Evolutionary conservation across 2,888 invertebrate genomes (phyloP).

Genomic region (Phyllotreta cruciferae): DNA sequence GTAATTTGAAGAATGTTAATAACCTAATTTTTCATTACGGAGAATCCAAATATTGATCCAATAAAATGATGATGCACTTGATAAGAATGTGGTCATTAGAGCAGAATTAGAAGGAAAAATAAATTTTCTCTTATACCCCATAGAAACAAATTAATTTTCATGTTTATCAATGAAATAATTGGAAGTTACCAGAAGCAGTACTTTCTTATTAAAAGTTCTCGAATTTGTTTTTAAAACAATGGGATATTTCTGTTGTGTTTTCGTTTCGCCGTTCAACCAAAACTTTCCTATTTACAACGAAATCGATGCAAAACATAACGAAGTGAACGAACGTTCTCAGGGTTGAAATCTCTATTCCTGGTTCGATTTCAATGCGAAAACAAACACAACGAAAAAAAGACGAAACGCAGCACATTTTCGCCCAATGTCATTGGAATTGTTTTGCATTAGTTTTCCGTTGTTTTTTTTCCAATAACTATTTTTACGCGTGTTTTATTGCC

Average conservation of each 20-base stretch:
- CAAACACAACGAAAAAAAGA: conserved; percentile 6
- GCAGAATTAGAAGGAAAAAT: too few species aligned
- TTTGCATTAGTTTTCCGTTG: conserved; percentile 7
- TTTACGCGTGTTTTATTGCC: not conserved
- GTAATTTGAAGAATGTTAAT: too few species aligned
- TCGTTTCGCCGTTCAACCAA: not conserved
- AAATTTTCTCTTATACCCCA: too few species aligned
- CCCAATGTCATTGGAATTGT: conserved; percentile 2
- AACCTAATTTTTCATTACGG: too few species aligned
- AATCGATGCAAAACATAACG: not conserved
- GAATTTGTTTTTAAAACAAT: conserved; percentile 2
- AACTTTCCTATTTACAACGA: conserved; percentile 9
- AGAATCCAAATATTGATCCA: too few species aligned
- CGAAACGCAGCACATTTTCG: conserved; percentile 9
- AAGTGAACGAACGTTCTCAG: conserved; percentile 15
- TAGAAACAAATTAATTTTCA: too few species aligned
- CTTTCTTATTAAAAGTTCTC: not conserved
- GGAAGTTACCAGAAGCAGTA: too few species aligned
- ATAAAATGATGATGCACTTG: too few species aligned
- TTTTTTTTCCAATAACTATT: not conserved
- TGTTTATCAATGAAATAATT: too few species aligned
- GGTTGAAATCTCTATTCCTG: conserved; percentile 9
- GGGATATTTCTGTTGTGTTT: not conserved
- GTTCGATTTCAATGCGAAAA: not conserved
- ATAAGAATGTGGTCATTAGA: too few species aligned